phyloP scores from a whole-genome alignment of 2,797 vertebrate genomes.

The Mus minutoides region DNA sequence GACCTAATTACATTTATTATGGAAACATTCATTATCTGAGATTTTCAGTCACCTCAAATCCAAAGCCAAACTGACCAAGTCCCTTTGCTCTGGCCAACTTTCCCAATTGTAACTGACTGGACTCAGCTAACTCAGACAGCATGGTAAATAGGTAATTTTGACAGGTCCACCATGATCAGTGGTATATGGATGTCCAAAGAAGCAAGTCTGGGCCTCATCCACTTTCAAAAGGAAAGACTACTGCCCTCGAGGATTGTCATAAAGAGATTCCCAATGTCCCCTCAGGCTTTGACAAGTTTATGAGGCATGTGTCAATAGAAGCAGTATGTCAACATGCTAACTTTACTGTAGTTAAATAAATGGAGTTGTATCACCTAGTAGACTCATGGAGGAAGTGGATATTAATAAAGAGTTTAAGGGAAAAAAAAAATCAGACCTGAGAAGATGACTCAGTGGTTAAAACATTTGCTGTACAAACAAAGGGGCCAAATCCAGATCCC shows the following conservation, averaged over 20 bases:
- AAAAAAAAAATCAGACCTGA: not conserved
- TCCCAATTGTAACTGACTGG: not conserved
- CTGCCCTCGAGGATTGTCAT: not conserved
- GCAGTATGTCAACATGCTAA: not conserved
- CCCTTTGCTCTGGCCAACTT: not conserved
- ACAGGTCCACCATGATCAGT: no score
- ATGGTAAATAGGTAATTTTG: not conserved
- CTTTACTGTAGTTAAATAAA: not conserved
- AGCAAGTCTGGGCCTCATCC: not conserved
- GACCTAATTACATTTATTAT: not conserved
- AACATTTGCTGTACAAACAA: not conserved
- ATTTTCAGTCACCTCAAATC: not conserved
- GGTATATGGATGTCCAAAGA: not conserved
- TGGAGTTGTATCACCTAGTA: not conserved
- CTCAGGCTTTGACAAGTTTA: not conserved
- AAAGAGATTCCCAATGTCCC: not conserved
- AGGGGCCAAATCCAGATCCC: not conserved
- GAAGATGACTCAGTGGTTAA: not conserved
- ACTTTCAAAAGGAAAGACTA: not conserved
- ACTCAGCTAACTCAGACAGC: no score
- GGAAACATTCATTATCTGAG: not conserved
- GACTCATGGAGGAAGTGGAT: not conserved
- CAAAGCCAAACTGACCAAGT: not conserved
- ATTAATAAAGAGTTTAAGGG: not conserved
- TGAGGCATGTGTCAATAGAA: not conserved